Evolutionary conservation across 1,140 invertebrate species (phyloP), one percentile per base, ranked within the genome.

Genomic region (Chlorops oryzae): DNA sequence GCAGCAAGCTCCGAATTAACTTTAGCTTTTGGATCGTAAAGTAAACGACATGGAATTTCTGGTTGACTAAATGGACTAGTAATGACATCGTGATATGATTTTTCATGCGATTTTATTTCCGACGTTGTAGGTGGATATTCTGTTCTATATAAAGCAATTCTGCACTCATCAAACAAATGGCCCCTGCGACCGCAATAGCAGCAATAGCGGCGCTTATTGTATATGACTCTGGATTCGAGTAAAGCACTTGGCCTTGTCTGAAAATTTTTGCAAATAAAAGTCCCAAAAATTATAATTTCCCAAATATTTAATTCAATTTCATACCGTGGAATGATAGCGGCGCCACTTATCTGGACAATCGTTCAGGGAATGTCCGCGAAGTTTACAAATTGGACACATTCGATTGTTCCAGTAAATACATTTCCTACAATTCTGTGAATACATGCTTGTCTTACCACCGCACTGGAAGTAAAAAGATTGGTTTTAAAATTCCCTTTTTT

Each of bases 341-440:
- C 83, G 76, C 83, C 83, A 85, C 28, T 81, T 69, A 65, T 85
- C 83, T 2, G 84, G 83, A 59, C 83, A 86, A 56, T 74, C 63
- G 2, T 73, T 69, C n/a, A 61, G 54, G 5, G 65, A 65, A 59
- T 86, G 83, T 3, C 83, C 83, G 21, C 57, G 47, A 53, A 79
- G 74, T 50, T 75, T 75, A 56, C 84, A 86, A 53, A 79, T 70
- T 18, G 65, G 64, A 55, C 84, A 86, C 18, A 61, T 59, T 1
- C 78, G 50, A 15, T 63, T 71, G 23, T 61, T 59, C 62, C 80
- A 80, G 35, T 73, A 70, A 20, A 74, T 70, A 54, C 83, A 86
- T 48, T 77, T 80, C 56, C 77, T 77, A 61, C 79, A 79, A 62
- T 73, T 80, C 7, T 74, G 74, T 21, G 75, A 75, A 56, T 74